Base-by-base conservation (phyloP, 2,113 vertebrate species). In the Aptenodytes patagonicus region DNA sequence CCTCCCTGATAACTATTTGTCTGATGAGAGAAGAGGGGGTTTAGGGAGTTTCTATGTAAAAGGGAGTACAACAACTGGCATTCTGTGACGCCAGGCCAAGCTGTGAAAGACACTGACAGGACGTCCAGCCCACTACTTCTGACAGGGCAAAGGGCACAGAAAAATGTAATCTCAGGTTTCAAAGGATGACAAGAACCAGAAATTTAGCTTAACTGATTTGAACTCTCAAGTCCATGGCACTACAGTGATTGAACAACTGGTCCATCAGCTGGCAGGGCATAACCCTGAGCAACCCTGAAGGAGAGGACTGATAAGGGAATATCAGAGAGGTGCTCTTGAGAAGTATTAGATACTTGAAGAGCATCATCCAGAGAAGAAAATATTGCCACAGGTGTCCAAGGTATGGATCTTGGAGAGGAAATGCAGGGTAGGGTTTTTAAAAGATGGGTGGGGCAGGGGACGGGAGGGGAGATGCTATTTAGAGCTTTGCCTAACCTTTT, bases 401-500 rank as follows among this genome's bases (percentile, higher is more conserved):
- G 22, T 64, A 62, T 46, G 15, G 40, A 49, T 52, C n/a, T 60
- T 42, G 8, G 15, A 92, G 19, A 84, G 8, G 36, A 95, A 89
- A 55, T 18, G 6, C 1, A 4, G 13, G 5, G 8, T 13, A 75
- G 11, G 4, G 4, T 11, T 69, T 72, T 87, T 61, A 58, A 54
- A 85, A 90, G 14, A 52, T 34, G 34, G 9, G 6, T 42, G 22
- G 22, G 24, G 5, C 6, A 15, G 40, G 5, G 42, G 42, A 42
- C 6, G 4, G 4, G 6, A 4, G 4, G 2, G 2, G 28, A 29
- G 1, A 28, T 22, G 9, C 1, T 70, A 4, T 57, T 78, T 76
- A 72, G 29, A 89, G 6, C 12, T 93, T 89, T 83, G 4, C 9
- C n/a, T 66, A 40, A 77, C 76, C n/a, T 51, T 83, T 38, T 83